Conservation (phyloP, 2,888 invertebrate species). For the Oxytorus armatus region DNA sequence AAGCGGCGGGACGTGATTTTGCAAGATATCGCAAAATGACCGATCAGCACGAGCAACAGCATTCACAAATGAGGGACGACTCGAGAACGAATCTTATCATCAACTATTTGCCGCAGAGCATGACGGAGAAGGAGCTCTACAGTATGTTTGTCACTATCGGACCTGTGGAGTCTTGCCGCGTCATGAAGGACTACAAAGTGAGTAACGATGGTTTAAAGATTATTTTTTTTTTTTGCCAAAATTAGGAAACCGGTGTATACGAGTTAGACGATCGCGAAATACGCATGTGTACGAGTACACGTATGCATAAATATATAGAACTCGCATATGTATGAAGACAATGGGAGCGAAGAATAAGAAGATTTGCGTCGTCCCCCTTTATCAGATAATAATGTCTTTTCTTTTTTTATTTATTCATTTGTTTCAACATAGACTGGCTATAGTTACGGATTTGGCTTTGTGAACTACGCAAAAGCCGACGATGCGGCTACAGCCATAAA, state of each 20-base stretch:
- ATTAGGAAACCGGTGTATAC: too few species aligned
- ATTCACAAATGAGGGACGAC: constrained; percentile 77
- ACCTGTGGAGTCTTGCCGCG: constrained; percentile 94
- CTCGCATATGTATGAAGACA: too few species aligned
- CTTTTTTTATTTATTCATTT: constrained; percentile 75
- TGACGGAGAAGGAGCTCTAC: constrained; percentile 95
- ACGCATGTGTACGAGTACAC: too few species aligned
- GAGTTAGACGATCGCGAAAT: too few species aligned
- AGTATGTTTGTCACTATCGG: constrained; percentile 95
- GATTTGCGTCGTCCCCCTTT: constrained; percentile 3
- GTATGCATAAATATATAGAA: too few species aligned
- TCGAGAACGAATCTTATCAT: constrained; percentile 94
- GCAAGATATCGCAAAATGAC: constrained; percentile 78
- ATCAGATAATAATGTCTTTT: constrained; percentile 61
- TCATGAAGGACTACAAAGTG: constrained; percentile 96
- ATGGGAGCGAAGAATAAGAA: too few species aligned
- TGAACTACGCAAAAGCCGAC: constrained; percentile 94
- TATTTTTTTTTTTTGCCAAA: too few species aligned
- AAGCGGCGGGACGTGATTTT: constrained; percentile 69
- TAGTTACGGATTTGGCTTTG: constrained; percentile 98
- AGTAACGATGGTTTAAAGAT: constrained; percentile 56
- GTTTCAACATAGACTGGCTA: constrained; percentile 91
- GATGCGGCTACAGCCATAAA: constrained; percentile 95
- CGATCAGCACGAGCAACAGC: constrained; percentile 80
- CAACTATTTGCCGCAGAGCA: constrained; percentile 97